Conservation (phyloP, 2,888 invertebrate genomes). For the Amiota mariae region DNA sequence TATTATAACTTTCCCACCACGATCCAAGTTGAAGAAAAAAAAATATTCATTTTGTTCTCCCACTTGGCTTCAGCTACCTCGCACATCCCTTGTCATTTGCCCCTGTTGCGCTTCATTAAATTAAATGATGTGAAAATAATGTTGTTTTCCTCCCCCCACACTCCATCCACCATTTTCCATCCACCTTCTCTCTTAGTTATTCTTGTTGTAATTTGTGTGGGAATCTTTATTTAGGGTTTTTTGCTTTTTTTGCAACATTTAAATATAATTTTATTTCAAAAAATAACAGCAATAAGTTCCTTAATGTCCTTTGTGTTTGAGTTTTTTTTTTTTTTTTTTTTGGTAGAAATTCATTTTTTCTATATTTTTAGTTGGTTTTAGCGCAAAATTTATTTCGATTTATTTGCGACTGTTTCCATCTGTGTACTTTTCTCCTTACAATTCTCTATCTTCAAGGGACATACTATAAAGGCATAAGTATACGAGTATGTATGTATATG, state of each 20-base stretch:
- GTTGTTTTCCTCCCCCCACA: conserved; percentile 41
- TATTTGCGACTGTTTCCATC: conserved; percentile 36
- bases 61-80: no score
- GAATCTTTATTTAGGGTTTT: conserved; percentile 1
- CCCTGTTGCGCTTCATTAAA: conserved; percentile 56
- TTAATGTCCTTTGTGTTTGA: background rate
- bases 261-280: background rate
- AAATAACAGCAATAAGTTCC: no score
- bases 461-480: background rate
- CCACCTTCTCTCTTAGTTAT: conserved; percentile 2
- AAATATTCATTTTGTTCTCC: no score
- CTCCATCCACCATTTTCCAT: background rate
- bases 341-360: background rate
- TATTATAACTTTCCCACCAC: conserved; percentile 18
- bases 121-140: conserved; percentile 71
- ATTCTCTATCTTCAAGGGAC: background rate
- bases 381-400: conserved; percentile 57
- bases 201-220: conserved; percentile 30
- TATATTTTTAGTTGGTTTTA: conserved; percentile 42
- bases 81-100: conserved; percentile 41
- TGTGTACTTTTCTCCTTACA: background rate
- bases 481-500: no score
- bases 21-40: no score
- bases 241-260: conserved; percentile 7
- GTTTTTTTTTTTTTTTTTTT: background rate